Evolutionary conservation across 2,797 vertebrate species (phyloP), one percentile per base, ranked within the genome.

Genomic region (Parambassis ranga): DNA sequence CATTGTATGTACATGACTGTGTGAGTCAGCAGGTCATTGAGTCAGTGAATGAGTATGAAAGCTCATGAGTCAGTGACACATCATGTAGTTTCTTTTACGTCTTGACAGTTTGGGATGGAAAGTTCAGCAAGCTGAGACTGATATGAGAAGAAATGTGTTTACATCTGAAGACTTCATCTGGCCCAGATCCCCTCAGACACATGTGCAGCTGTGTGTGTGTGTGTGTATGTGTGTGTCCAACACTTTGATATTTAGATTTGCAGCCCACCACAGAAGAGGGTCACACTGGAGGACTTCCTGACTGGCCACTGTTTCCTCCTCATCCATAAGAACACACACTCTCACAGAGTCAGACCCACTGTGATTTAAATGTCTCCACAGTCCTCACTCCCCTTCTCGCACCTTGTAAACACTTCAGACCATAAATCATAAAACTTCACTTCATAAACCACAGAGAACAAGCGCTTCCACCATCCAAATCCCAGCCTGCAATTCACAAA

Each of bases 21-120:
- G 67, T 81, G 82, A 86, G 81, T 83, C 79, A 85, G 71, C 50
- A 67, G 68, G 65, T 70, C 53, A 65, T 28, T 86, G 86, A 87
- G 79, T 88, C 84, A 90, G 43, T 36, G 38, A 56, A 13, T 1
- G 77, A 63, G 67, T 10, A 84, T 69, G 75, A 70, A 69, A 62
- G 70, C 74, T 72, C 72, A 64, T 79, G 83, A 83, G 59, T 84
- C 76, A 81, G 49, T 47, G 49, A 66, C 36, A 15, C 68, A 62
- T 75, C 60, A 14, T 47, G 16, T 13, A 11, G 5, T 22, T 42
- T 28, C 33, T 37, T 52, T 24, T 11, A 48, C 32, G 59, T 44
- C n/a, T n/a, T 13, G 41, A 57, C 24, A n/a, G 9, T 42, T 42
- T 7, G 11, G 32, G 23, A 30, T 0, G 10, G 53, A 60, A 59